Conservation (phyloP, 2,797 vertebrate genomes). For the Rhyacichthys aspro region DNA sequence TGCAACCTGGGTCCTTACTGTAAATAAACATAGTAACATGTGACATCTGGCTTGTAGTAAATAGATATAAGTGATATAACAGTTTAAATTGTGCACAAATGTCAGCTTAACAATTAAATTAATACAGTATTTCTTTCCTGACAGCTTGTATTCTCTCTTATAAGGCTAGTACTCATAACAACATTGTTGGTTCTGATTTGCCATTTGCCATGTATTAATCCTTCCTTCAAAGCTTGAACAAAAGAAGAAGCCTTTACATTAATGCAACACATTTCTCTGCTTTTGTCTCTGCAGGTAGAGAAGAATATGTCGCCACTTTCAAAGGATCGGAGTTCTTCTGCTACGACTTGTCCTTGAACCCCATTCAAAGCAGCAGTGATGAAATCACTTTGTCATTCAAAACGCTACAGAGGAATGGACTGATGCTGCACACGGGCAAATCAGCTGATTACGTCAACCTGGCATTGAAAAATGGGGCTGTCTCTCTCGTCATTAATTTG, state of each 20-base stretch:
- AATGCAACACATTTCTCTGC: slow-evolving; percentile 57
- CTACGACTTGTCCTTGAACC: slow-evolving; percentile 98
- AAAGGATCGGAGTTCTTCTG: slow-evolving; percentile 99
- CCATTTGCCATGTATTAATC: slow-evolving; percentile 31
- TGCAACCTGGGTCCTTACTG: no score
- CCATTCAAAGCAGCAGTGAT: slow-evolving; percentile 99
- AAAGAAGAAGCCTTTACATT: slow-evolving; percentile 35
- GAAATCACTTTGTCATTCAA: slow-evolving; percentile 99
- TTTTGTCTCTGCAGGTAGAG: slow-evolving; percentile 88
- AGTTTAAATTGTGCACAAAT: no score
- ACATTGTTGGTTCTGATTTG: background rate
- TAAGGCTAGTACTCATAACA: no score
- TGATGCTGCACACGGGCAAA: slow-evolving; percentile 99
- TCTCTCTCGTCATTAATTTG: slow-evolving; percentile 99
- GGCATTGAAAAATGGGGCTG: slow-evolving; percentile 98
- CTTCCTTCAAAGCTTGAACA: slow-evolving; percentile 27
- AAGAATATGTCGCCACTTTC: slow-evolving; percentile 97
- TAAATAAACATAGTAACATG: no score
- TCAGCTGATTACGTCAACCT: slow-evolving; percentile 99
- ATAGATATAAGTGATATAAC: no score
- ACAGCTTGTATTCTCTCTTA: no score
- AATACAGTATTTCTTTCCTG: no score
- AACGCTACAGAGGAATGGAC: slow-evolving; percentile 98
- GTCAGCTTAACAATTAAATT: no score
- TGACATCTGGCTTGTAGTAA: no score